These are phyloP conservation scores for Tragopan temminckii DNA, from an alignment of 2,797 vertebrate species.

Conservation along the genomic window DNA sequence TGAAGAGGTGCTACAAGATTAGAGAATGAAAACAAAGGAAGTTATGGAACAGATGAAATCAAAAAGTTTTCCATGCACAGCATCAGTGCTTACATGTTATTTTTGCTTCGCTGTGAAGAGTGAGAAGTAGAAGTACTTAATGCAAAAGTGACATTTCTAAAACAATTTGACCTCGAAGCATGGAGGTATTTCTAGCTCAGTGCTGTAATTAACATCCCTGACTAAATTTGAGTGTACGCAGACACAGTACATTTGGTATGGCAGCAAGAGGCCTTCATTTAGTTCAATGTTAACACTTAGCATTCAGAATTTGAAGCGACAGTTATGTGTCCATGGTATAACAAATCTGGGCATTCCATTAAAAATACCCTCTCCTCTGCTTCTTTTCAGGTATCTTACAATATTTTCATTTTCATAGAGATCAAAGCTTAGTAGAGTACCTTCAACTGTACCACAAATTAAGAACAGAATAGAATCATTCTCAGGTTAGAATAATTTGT, in stretches of 20 bases:
- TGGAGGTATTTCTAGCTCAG: not conserved
- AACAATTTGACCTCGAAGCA: conserved; percentile 10
- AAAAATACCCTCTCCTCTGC: not conserved
- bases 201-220: not conserved
- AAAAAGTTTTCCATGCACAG: not conserved
- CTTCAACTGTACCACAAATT: not conserved
- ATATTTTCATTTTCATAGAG: not conserved
- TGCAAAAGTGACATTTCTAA: not conserved
- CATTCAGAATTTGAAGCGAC: not conserved
- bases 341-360: not conserved
- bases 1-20: not conserved
- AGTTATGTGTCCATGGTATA: not conserved
- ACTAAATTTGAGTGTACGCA: not conserved
- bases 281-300: not conserved
- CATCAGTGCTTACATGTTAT: not conserved
- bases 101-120: not conserved
- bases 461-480: not conserved
- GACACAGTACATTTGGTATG: not conserved
- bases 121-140: conserved; percentile 1
- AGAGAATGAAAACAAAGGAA: not conserved
- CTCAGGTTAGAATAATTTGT: not conserved
- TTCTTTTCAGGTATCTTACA: not conserved
- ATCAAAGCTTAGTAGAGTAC: not conserved
- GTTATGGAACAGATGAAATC: not conserved
- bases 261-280: not conserved